Conservation (phyloP, 2,888 invertebrate genomes). For the Parnassius apollo region DNA sequence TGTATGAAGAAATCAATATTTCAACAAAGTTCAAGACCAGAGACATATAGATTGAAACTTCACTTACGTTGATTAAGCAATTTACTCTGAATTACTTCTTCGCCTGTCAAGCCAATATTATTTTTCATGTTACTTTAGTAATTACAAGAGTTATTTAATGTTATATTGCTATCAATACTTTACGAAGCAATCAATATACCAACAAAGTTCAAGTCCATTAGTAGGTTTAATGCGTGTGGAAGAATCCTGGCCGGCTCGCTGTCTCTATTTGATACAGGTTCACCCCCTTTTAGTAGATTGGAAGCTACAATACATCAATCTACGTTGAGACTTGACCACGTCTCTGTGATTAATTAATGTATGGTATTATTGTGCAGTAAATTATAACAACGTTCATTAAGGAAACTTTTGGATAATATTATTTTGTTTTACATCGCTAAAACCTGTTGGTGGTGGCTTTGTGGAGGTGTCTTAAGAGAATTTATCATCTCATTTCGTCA, state of each 20-base stretch:
- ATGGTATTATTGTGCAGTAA: constrained; percentile 4
- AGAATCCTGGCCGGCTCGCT: constrained; percentile 42
- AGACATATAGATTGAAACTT: no score
- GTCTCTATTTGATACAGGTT: constrained; percentile 41
- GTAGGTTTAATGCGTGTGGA: constrained; percentile 45
- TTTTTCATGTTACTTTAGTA: not conserved
- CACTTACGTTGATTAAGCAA: no score
- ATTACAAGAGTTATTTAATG: not conserved
- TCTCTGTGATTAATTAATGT: constrained; percentile 23
- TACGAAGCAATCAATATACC: constrained; percentile 18
- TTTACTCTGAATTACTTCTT: no score
- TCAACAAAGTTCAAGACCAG: constrained; percentile 37
- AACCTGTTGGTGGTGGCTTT: no score
- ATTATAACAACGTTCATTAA: no score
- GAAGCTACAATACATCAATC: constrained; percentile 37
- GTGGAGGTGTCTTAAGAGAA: no score
- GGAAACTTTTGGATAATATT: no score
- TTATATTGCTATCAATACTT: constrained; percentile 2
- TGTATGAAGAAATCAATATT: constrained; percentile 16
- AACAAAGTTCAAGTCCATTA: constrained; percentile 42
- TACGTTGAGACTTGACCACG: constrained; percentile 25
- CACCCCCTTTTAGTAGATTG: constrained; percentile 40
- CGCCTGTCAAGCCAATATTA: no score
- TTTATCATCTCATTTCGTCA: no score
- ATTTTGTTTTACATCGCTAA: no score